A percentile compares a stretch with the other conserved stretches of the same genome.
phyloP scores from a whole-genome alignment of 2,888 invertebrate genomes.

The Lasius fuliginosus region DNA sequence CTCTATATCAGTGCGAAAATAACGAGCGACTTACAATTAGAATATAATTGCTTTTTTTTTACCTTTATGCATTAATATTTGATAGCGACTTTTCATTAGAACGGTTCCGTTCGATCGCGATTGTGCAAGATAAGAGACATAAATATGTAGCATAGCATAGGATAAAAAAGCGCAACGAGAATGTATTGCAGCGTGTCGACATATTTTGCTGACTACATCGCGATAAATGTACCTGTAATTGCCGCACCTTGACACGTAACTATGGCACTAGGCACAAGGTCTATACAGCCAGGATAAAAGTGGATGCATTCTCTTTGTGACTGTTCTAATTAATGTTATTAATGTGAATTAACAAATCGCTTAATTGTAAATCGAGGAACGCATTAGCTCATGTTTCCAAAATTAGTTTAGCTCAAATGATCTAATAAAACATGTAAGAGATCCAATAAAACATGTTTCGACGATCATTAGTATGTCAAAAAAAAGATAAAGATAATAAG shows the following conservation, averaged over 20 bases:
- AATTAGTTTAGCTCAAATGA: not conserved
- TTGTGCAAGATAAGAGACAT: slow-evolving; percentile 52
- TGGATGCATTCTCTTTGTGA: not conserved
- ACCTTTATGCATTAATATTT: not conserved
- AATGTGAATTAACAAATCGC: not conserved
- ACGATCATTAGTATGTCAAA: not conserved
- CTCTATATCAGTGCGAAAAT: not conserved
- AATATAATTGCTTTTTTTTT: not conserved
- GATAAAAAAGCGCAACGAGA: slow-evolving; percentile 39
- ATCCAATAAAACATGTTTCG: slow-evolving; percentile 5
- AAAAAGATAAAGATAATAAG: not conserved
- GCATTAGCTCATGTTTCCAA: not conserved
- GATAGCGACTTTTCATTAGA: slow-evolving; percentile 1
- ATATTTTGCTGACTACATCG: slow-evolving; percentile 54
- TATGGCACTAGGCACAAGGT: slow-evolving; percentile 20
- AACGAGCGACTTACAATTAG: not conserved
- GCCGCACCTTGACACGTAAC: slow-evolving; percentile 55
- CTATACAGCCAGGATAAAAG: slow-evolving; percentile 33
- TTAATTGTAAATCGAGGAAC: not conserved
- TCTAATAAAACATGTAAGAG: slow-evolving; percentile 10
- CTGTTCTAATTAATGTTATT: not conserved
- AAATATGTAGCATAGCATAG: slow-evolving; percentile 37
- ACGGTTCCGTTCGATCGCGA: slow-evolving; percentile 24
- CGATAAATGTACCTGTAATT: slow-evolving; percentile 65
- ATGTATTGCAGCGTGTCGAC: slow-evolving; percentile 44